Evolutionary conservation across 64 coral and sea anemone species (phyloP).

Genomic region (Stylophora pistillata): DNA sequence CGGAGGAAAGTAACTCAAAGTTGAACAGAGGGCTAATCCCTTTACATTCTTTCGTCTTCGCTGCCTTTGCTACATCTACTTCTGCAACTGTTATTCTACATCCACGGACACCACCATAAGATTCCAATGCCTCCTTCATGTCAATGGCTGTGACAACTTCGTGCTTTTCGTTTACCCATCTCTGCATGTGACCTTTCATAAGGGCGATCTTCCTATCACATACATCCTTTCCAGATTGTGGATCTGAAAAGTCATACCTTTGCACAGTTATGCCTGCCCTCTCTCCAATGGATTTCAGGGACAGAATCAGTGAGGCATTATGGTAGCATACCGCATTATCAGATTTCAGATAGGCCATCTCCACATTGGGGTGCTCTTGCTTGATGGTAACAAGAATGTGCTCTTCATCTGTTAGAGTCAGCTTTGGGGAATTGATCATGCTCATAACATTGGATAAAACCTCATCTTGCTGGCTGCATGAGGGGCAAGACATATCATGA

Average conservation of each 20-base stretch:
- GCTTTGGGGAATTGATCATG: slow-evolving; percentile 15
- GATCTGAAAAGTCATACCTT: slow-evolving; percentile 17
- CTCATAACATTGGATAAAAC: slow-evolving; percentile 1
- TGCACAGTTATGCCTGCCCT: background rate
- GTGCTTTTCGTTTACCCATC: slow-evolving; percentile 35
- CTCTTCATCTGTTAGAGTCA: no score
- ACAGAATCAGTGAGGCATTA: slow-evolving; percentile 15
- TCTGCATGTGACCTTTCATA: slow-evolving; percentile 43
- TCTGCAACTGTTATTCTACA: no score
- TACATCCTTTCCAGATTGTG: slow-evolving; percentile 57
- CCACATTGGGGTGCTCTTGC: background rate
- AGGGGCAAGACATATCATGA: no score
- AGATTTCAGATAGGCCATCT: slow-evolving; percentile 13
- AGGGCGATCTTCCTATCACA: slow-evolving; percentile 54
- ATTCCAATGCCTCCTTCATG: slow-evolving; percentile 57
- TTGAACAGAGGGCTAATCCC: no score
- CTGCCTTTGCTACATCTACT: slow-evolving; percentile 22
- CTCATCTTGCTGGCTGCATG: no score
- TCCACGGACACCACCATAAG: no score
- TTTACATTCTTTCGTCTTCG: background rate
- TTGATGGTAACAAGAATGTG: slow-evolving; percentile 9
- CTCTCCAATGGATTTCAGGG: slow-evolving; percentile 11
- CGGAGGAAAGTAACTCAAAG: no score
- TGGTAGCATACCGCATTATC: slow-evolving; percentile 25
- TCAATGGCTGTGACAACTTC: slow-evolving; percentile 40